A percentile compares a stretch with the other conserved stretches of the same genome.
phyloP scores from a whole-genome alignment of 2,113 vertebrate genomes.

The Lucifuga dentata region DNA sequence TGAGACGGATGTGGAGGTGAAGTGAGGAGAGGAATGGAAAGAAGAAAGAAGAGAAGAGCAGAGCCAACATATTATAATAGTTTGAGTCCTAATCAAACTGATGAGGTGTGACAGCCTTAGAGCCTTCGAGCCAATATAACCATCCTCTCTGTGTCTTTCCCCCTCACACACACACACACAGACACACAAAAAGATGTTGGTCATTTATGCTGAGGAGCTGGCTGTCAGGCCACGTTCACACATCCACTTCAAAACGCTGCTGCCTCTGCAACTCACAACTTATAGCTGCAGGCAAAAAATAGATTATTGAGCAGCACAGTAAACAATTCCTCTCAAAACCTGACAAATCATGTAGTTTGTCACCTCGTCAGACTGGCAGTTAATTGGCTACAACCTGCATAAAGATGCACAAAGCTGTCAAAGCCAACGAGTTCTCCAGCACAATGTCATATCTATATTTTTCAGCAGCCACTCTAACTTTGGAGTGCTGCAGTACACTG shows the following conservation, averaged over 20 bases:
- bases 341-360: slow-evolving; percentile 24
- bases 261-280: slow-evolving; percentile 37
- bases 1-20: slow-evolving; percentile 29
- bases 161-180: background rate
- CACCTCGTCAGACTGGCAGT: slow-evolving; percentile 3
- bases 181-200: slow-evolving; percentile 24
- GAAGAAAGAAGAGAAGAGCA: slow-evolving; percentile 20
- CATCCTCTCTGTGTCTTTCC: slow-evolving; percentile 7
- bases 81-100: slow-evolving; percentile 70
- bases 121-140: slow-evolving; percentile 52
- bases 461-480: background rate
- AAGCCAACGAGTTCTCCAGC: background rate
- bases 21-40: slow-evolving; percentile 36
- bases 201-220: slow-evolving; percentile 35
- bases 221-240: slow-evolving; percentile 45
- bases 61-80: slow-evolving; percentile 47
- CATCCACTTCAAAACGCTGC: slow-evolving; percentile 42
- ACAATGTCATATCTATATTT: background rate
- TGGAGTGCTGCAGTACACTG: slow-evolving; percentile 2
- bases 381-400: slow-evolving; percentile 12
- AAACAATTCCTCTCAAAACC: slow-evolving; percentile 23
- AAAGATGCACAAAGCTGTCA: slow-evolving; percentile 12
- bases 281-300: slow-evolving; percentile 17
- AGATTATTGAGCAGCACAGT: slow-evolving; percentile 37
- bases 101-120: slow-evolving; percentile 65